Evolutionary conservation across 2,797 vertebrate genomes (phyloP).

Genomic region (Champsocephalus esox): DNA sequence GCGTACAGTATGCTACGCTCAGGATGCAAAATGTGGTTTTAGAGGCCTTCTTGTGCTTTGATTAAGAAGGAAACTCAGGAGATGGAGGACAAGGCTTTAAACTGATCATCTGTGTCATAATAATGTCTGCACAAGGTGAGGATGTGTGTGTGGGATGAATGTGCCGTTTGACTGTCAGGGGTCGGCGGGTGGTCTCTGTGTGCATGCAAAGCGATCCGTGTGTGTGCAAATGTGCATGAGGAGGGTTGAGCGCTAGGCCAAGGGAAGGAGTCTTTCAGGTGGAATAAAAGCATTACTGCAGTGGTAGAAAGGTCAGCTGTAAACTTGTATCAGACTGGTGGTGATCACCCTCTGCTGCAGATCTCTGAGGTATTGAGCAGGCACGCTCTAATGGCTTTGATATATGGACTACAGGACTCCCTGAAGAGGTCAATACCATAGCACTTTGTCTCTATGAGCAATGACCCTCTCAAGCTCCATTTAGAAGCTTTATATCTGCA

Average conservation of each 20-base stretch:
- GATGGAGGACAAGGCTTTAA: conserved; percentile 28
- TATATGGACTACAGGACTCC: conserved; percentile 85
- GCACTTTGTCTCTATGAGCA: conserved; percentile 86
- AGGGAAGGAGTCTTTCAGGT: conserved; percentile 75
- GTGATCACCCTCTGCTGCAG: conserved; percentile 85
- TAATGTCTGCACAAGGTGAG: conserved; percentile 36
- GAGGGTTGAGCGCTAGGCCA: conserved; percentile 64
- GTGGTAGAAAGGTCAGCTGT: conserved; percentile 88
- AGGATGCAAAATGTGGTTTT: conserved; percentile 31
- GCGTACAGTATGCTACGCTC: conserved; percentile 11
- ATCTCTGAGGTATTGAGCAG: conserved; percentile 87
- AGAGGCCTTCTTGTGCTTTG: conserved; percentile 11
- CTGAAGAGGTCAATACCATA: conserved; percentile 85
- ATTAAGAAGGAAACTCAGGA: conserved; percentile 20
- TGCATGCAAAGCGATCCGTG: conserved; percentile 1
- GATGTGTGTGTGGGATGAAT: conserved; percentile 41
- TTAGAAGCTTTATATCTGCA: conserved; percentile 84
- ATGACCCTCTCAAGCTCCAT: conserved; percentile 86
- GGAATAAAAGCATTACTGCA: conserved; percentile 84
- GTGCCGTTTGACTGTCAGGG: conserved; percentile 50
- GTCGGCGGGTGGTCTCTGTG: conserved; percentile 43
- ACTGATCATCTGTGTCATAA: conserved; percentile 41
- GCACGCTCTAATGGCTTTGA: conserved; percentile 84
- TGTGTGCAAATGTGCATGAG: conserved; percentile 5
- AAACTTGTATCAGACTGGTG: conserved; percentile 84